phyloP scores from a whole-genome alignment of 1,140 invertebrate genomes.

The Vanessa tameamea region DNA sequence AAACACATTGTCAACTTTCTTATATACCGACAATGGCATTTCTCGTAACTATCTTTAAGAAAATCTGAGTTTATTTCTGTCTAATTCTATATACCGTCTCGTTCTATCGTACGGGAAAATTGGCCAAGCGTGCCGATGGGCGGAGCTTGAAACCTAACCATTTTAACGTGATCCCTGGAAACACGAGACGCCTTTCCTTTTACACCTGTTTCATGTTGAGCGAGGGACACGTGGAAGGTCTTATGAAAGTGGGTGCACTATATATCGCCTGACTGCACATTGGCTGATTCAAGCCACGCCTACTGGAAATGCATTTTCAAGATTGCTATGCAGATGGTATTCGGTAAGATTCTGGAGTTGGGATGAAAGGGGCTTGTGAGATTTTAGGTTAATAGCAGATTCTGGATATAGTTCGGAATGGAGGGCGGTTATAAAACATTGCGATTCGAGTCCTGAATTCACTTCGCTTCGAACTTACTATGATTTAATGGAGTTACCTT shows the following conservation, averaged over 20 bases:
- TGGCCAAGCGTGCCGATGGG: constrained; percentile 71
- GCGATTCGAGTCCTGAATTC: neutral
- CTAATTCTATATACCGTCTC: constrained; percentile 63
- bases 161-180: constrained; percentile 54
- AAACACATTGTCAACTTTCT: constrained; percentile 62
- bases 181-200: constrained; percentile 49
- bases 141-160: constrained; percentile 60
- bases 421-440: neutral
- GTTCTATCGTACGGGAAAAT: constrained; percentile 56
- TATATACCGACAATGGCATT: constrained; percentile 69
- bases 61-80: constrained; percentile 61
- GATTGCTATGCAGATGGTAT: constrained; percentile 75
- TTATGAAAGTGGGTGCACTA: constrained; percentile 61
- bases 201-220: constrained; percentile 42
- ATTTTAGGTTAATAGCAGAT: constrained; percentile 70
- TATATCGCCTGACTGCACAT: constrained; percentile 78
- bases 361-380: constrained; percentile 43
- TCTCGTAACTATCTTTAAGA: constrained; percentile 76
- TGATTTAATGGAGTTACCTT: neutral
- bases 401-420: constrained; percentile 19
- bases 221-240: constrained; percentile 46
- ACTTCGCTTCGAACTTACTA: neutral
- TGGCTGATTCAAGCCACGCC: constrained; percentile 75
- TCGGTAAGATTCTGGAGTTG: constrained; percentile 60
- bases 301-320: constrained; percentile 76